Base-by-base conservation (phyloP, 30 jellyfish, hydroid and myxozoan species). In the Hydractinia symbiolongicarpus region DNA sequence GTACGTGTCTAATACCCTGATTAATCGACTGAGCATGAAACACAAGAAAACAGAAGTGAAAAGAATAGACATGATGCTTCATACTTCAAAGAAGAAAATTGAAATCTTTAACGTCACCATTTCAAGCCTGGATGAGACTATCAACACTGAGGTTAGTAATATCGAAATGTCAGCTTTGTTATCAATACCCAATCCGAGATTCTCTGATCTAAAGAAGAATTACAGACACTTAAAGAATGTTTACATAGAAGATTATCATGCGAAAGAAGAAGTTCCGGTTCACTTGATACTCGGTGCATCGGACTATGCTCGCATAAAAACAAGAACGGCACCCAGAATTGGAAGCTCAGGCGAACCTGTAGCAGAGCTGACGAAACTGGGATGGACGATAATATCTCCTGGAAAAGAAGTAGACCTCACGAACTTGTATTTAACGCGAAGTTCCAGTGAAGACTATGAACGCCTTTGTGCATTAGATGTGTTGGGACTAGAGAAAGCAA, bases 311-410 rank as follows among this genome's bases (percentile, higher is more conserved):
- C 58, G 60, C 52, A 57, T 80, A 75, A 78, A 86, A 73, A 72
- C 86, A 9, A 86, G 76, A 51, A 15, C 44, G 44, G 67, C 51
- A 51, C 86, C 89, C 20, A 82, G 50, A 72, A 78, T 83, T 53
- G 94, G 96, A 54, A 56, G 67, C 60, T 20, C 78, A 9, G 88
- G 92, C 7, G 91, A 86, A 44, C 95, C 88, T 11, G 52, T 81
- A 7, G 91, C 94, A 5, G 94, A 82, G 54, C 54, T 75, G 66
- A 83, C 96, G 17, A 1, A 57, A 0, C 62, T 82, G 57, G 89
- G 96, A 8, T 88, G 89, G 96, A 67, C 94, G 20, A 56, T 81
- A 20, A 88, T 88, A 86, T 76, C 96, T 10, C n/a, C n/a, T n/a
- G n/a, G n/a, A n/a, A n/a, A n/a, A n/a, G n/a, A n/a, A n/a, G 57